These are phyloP conservation scores for Bombus picipes DNA, from an alignment of 1,140 invertebrate species.

Conservation along the genomic window DNA sequence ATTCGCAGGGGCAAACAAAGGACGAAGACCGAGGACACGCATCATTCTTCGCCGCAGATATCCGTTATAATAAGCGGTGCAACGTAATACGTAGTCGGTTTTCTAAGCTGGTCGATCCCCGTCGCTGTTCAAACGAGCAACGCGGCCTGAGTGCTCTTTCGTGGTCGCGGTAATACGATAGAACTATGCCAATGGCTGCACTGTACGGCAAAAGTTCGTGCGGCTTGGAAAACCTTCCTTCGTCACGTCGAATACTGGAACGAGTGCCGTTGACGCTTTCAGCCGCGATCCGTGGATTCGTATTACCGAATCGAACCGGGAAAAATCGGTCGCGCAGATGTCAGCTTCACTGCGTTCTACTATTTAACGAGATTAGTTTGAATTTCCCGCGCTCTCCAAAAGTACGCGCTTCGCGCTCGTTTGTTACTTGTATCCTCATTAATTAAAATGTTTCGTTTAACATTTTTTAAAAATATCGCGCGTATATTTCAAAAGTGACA, in stretches of 20 bases:
- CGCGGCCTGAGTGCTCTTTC: constrained; percentile 43
- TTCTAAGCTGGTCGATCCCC: constrained; percentile 29
- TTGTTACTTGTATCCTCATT: too few species aligned
- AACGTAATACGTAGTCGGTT: constrained; percentile 58
- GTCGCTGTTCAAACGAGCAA: constrained; percentile 3
- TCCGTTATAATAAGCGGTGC: constrained; percentile 63
- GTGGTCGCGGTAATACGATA: constrained; percentile 64
- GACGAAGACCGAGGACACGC: background rate
- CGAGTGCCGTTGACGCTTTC: constrained; percentile 27
- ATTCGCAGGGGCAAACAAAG: constrained; percentile 5
- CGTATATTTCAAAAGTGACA: too few species aligned
- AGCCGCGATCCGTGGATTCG: constrained; percentile 41
- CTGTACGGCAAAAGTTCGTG: constrained; percentile 49
- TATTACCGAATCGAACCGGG: constrained; percentile 28
- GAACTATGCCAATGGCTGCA: constrained; percentile 61
- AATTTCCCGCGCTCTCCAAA: background rate
- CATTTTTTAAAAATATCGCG: too few species aligned
- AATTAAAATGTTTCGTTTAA: too few species aligned
- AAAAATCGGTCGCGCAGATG: background rate
- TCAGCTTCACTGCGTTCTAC: too few species aligned
- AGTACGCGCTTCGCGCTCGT: too few species aligned
- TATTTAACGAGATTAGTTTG: background rate
- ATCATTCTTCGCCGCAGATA: constrained; percentile 42
- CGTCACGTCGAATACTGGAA: constrained; percentile 44
- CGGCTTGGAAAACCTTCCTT: constrained; percentile 52